Percentiles rank a stretch among this genome's conserved stretches.
Evolutionary conservation across 2,888 invertebrate genomes (phyloP).

Genomic region (Yponomeuta cagnagella): DNA sequence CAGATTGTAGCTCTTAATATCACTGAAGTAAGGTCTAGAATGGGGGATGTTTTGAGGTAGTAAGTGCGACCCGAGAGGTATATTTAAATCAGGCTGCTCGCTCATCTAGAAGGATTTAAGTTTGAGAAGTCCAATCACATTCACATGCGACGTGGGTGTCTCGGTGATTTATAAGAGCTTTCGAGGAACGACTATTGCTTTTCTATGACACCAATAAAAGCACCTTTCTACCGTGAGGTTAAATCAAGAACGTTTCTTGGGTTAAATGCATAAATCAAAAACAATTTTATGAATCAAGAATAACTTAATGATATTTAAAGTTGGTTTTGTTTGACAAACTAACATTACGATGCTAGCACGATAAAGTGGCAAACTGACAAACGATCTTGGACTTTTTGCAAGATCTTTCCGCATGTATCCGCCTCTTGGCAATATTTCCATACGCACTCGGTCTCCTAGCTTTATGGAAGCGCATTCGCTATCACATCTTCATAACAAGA

Average conservation of each 20-base stretch:
- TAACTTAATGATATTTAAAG: too few species aligned
- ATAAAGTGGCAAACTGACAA: too few species aligned
- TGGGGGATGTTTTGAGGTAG: not conserved
- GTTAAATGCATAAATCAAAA: not conserved
- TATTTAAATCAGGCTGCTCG: conserved; percentile 10
- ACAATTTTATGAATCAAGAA: not conserved
- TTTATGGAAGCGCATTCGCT: not conserved
- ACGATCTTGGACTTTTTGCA: too few species aligned
- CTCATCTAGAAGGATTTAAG: conserved; percentile 15
- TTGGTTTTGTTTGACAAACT: too few species aligned
- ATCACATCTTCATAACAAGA: conserved; percentile 12
- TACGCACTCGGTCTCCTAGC: not conserved
- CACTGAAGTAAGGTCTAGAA: not conserved
- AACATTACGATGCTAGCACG: too few species aligned
- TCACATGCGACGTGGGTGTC: conserved; percentile 61
- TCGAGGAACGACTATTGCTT: conserved; percentile 40
- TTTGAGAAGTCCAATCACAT: conserved; percentile 26
- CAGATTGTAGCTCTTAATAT: not conserved
- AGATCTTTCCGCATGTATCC: too few species aligned
- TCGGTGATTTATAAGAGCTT: conserved; percentile 51
- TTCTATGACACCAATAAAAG: conserved; percentile 44
- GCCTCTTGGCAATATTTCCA: not conserved
- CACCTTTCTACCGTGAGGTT: not conserved
- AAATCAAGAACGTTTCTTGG: too few species aligned
- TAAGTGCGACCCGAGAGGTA: not conserved